A percentile compares a stretch with the other conserved stretches of the same genome.
Evolutionary conservation across 1,140 invertebrate genomes (phyloP).

Genomic region (Bombus vancouverensis): DNA sequence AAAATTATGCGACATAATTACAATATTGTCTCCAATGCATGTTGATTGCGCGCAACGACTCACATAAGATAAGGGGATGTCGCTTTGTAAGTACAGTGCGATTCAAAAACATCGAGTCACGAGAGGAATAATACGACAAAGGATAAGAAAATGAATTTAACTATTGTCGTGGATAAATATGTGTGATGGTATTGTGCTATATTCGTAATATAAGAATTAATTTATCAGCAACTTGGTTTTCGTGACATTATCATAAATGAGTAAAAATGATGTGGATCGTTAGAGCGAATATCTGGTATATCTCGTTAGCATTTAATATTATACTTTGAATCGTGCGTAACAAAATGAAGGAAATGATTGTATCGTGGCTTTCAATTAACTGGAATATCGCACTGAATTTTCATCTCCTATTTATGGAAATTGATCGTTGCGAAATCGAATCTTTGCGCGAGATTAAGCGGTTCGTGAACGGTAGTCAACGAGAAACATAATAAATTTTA

Average conservation of each 20-base stretch:
- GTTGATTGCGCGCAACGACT: background rate
- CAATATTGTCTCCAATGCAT: background rate
- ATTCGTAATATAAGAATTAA: background rate
- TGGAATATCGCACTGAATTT: background rate
- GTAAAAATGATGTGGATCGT: background rate
- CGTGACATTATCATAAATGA: background rate
- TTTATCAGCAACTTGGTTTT: background rate
- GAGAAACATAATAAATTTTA: background rate
- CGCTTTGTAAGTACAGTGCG: background rate
- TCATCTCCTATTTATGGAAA: background rate
- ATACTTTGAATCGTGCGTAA: background rate
- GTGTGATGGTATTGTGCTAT: too few species aligned
- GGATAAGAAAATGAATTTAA: too few species aligned
- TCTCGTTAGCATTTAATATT: background rate
- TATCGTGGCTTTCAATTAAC: background rate
- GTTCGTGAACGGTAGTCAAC: background rate
- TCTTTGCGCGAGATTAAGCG: background rate
- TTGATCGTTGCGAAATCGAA: background rate
- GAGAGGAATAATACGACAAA: too few species aligned
- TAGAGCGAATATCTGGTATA: background rate
- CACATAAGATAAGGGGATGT: background rate
- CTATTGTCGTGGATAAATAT: too few species aligned
- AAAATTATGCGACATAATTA: slow-evolving; percentile 20
- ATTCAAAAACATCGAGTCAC: too few species aligned
- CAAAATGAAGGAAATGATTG: background rate